Evolutionary conservation across 2,888 invertebrate genomes (phyloP).

Genomic region (Lepidonotus clava): DNA sequence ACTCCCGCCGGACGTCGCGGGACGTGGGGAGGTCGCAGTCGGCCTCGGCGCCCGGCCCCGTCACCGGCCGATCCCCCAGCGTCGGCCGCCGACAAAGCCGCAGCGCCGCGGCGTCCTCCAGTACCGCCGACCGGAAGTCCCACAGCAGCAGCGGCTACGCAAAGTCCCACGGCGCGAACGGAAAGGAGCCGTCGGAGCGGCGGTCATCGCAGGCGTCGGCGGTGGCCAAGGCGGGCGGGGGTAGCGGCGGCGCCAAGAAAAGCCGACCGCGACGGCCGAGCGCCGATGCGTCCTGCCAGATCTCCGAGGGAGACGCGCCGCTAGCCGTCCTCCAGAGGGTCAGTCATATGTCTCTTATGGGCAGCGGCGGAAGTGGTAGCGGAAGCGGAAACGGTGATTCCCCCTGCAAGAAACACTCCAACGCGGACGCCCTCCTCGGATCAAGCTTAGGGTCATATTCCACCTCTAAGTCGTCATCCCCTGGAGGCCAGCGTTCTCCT

Average conservation of each 20-base stretch:
- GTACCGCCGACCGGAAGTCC: neutral
- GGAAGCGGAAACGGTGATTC: neutral
- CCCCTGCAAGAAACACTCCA: neutral
- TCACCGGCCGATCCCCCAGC: neutral
- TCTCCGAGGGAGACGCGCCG: conserved; percentile 37
- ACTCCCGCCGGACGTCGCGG: neutral
- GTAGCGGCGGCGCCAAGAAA: neutral
- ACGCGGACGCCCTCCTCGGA: neutral
- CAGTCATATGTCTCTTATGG: neutral
- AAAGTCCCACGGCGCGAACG: neutral
- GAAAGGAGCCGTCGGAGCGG: neutral
- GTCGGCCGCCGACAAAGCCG: neutral
- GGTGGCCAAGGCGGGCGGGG: neutral
- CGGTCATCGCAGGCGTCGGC: neutral
- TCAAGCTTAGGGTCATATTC: too few species aligned
- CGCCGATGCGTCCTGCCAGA: conserved; percentile 38
- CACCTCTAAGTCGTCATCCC: too few species aligned
- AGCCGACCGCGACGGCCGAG: neutral
- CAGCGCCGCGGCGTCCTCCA: neutral
- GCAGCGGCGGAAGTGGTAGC: neutral
- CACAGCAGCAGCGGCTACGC: neutral
- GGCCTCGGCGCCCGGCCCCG: neutral
- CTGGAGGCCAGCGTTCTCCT: neutral
- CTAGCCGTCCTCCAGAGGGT: neutral
- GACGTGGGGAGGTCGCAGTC: neutral